Evolutionary conservation across 1,140 invertebrate species (phyloP), one percentile per base, ranked within the genome.

Genomic region (Drosophila takahashii): DNA sequence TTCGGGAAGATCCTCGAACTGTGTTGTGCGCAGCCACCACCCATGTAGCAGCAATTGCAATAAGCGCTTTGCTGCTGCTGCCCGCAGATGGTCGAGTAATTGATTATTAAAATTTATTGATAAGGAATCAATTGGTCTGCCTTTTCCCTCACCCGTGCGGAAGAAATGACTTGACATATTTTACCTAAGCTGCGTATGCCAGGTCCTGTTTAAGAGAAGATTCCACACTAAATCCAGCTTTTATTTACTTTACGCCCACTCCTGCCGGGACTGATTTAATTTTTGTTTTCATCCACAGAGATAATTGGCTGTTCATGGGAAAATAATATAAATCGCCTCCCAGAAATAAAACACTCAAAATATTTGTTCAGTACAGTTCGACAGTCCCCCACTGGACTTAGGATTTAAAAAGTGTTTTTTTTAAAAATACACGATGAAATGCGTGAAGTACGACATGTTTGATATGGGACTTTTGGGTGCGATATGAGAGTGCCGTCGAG

Each of bases 391-490:
- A 18, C 37, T 47, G 34, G 16, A 27, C n/a, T 69, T 37, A 22
- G 18, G 47, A 54, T 37, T 60, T n/a, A 27, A 34, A 74, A 72
- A 72, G 42, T 72, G 48, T 62, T 72, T 62, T 72, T 72, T 58
- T 72, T 62, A 72, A 62, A 72, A 74, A 61, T 62, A 74, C 48
- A 51, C 34, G n/a, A 54, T 41, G 13, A 72, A 51, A 70, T 69
- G 65, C 59, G 69, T 70, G 65, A 59, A 59, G 45, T 59, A 34
- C 69, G 36, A 69, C 61, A 44, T 52, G 13, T 67, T 37, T 73
- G 34, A 71, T 47, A 50, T 59, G 39, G 11, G 32, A 32, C 6
- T 52, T 64, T 29, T 36, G 58, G 45, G 50, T 15, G 27, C 16
- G 13, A 42, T 18, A 18, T 11, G 15, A 10, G 8, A 37, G 6